Base-by-base conservation (phyloP, 2,797 vertebrate genomes). In the Salmo trutta region DNA sequence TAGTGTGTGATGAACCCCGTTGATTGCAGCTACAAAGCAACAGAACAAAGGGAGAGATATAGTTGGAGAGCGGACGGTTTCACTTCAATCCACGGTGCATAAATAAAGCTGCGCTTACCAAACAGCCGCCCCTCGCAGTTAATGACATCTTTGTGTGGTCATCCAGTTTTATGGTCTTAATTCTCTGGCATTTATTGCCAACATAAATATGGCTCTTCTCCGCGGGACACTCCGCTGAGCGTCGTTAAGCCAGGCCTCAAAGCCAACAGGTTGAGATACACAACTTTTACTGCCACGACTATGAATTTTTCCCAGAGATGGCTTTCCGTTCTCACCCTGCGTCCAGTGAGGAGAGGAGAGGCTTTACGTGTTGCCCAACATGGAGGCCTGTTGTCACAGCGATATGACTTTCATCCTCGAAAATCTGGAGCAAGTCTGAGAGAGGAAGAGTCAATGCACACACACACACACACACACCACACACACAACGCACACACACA, bases 151-250 rank as follows among this genome's bases (percentile, higher is more conserved):
- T 96, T 96, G 96, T 96, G 95, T 97, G 96, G 96, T 95, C 94
- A 89, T 94, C 93, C 92, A 95, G 94, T 97, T 99, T 99, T 99
- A 98, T 77, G 95, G 95, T 95, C 95, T 96, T 95, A 97, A 97
- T 98, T 97, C 96, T 97, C 96, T 96, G 85, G 91, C 96, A 96
- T 96, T 97, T 97, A 98, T 98, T 97, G 97, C 97, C 96, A 96
- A 95, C 96, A 97, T 98, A 98, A 99, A 99, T 97, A 99, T 93
- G 94, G 93, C 5, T 84, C 94, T 93, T 93, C 96, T 91, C 96
- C 87, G 88, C 91, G 94, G 96, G 95, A 95, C 89, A 93, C 94
- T 96, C 97, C 94, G 76, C 88, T 76, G 96, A 96, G 96, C 93
- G 91, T 92, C 90, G 91, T 98, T 96, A 97, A 96, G 94, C 92